These are phyloP conservation scores for Taurulus bubalis DNA, from an alignment of 2,113 vertebrate genomes.

Conservation along the genomic window DNA sequence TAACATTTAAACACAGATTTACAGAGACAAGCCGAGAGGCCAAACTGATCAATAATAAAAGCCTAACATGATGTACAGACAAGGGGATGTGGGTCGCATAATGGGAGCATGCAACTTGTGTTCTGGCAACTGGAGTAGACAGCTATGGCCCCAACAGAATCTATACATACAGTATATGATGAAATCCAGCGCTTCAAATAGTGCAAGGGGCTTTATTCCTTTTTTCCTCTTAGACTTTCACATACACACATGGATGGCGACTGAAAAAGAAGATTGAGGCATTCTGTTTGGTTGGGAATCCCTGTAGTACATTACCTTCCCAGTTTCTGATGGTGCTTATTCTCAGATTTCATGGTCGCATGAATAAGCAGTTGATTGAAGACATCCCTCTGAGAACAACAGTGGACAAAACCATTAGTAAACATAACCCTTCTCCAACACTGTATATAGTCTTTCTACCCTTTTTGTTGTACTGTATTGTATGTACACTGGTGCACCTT, in stretches of 20 bases:
- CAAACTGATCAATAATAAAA: conserved; percentile 65
- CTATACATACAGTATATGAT: too few species aligned
- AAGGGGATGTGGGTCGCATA: conserved; percentile 22
- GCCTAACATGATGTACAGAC: conserved; percentile 20
- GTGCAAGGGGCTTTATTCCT: too few species aligned
- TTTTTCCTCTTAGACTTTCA: too few species aligned
- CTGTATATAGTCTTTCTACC: background rate
- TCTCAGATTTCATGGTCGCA: conserved; percentile 88
- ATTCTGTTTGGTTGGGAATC: background rate
- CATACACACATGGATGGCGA: background rate
- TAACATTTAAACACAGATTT: conserved; percentile 42
- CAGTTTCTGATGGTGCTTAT: conserved; percentile 83
- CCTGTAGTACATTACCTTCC: conserved; percentile 84
- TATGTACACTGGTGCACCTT: conserved; percentile 18
- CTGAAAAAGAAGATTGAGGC: background rate
- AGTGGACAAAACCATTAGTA: conserved; percentile 41
- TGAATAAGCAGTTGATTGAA: conserved; percentile 93
- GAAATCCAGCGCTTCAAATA: too few species aligned
- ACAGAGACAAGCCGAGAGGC: conserved; percentile 33
- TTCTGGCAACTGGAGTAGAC: conserved; percentile 15
- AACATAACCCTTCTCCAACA: conserved; percentile 16
- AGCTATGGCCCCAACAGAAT: too few species aligned
- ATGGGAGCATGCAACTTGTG: background rate
- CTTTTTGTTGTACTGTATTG: conserved; percentile 3
- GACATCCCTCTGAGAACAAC: conserved; percentile 89